These are phyloP conservation scores for Scaptodrosophila latifasciaeformis DNA, from an alignment of 2,888 invertebrate genomes.

Conservation along the genomic window DNA sequence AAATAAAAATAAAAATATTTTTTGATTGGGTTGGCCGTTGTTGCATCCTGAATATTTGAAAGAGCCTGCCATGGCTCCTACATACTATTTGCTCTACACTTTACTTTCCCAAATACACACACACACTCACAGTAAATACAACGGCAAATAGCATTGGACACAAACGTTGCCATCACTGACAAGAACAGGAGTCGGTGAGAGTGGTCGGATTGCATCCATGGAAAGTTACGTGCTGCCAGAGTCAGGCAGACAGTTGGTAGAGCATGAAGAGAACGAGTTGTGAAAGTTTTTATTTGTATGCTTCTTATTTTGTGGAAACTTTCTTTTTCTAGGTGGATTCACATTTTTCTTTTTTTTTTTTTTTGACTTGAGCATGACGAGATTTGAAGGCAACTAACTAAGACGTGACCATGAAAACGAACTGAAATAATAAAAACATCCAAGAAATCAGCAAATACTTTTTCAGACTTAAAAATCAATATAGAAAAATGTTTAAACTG, in stretches of 20 bases:
- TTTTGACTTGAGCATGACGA: constrained; percentile 35
- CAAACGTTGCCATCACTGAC: constrained; percentile 46
- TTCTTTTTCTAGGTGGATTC: constrained; percentile 18
- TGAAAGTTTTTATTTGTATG: constrained; percentile 39
- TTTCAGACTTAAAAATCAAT: no score
- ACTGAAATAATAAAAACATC: not conserved
- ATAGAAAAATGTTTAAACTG: no score
- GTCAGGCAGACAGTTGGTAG: constrained; percentile 9
- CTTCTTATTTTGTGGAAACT: constrained; percentile 26
- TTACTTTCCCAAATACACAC: no score
- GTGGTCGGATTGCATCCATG: not conserved
- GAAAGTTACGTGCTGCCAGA: constrained; percentile 42
- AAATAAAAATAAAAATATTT: no score
- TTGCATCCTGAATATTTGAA: no score
- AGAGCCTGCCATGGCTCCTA: not conserved
- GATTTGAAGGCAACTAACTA: constrained; percentile 50
- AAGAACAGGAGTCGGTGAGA: no score
- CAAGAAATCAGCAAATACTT: no score
- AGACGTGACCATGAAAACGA: constrained; percentile 57
- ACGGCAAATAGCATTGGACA: constrained; percentile 29
- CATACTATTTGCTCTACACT: no score
- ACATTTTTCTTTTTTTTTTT: constrained; percentile 6
- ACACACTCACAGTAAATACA: constrained; percentile 18
- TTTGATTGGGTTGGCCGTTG: no score
- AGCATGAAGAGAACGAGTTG: constrained; percentile 24